Evolutionary conservation across 2,797 vertebrate species (phyloP).

Genomic region (Periophthalmus magnuspinnatus): DNA sequence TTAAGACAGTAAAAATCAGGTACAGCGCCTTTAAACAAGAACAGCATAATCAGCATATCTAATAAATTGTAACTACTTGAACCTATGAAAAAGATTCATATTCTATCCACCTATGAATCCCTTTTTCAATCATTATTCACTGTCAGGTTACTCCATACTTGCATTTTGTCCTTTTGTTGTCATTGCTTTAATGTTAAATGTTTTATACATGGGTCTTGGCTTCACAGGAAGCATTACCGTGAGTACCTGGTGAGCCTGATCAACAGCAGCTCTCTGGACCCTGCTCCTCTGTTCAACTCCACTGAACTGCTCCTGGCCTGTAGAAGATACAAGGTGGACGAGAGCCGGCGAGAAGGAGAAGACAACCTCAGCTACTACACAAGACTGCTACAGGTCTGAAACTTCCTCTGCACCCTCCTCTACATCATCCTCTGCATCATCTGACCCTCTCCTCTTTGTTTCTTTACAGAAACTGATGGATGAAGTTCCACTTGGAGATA

Average conservation of each 20-base stretch:
- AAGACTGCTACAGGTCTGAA: slow-evolving; percentile 76
- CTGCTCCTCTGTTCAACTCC: slow-evolving; percentile 78
- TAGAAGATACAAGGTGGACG: slow-evolving; percentile 78
- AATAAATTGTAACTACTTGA: too few species aligned
- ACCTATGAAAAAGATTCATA: too few species aligned
- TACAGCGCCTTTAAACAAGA: too few species aligned
- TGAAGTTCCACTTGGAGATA: slow-evolving; percentile 76
- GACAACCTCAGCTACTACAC: slow-evolving; percentile 71
- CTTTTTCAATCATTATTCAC: too few species aligned
- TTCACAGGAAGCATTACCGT: slow-evolving; percentile 85
- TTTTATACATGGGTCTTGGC: background rate
- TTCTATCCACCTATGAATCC: too few species aligned
- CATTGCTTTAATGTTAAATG: too few species aligned
- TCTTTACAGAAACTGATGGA: slow-evolving; percentile 74
- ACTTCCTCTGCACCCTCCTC: background rate
- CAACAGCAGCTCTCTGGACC: slow-evolving; percentile 85
- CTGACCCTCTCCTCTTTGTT: background rate
- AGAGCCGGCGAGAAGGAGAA: slow-evolving; percentile 66
- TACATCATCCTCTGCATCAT: too few species aligned
- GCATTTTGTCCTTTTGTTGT: background rate
- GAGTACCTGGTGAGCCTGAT: slow-evolving; percentile 91
- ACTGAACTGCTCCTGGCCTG: slow-evolving; percentile 81
- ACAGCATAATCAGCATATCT: too few species aligned
- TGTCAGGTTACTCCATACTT: background rate
- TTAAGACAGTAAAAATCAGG: too few species aligned